Evolutionary conservation across 2,797 vertebrate genomes (phyloP).

Genomic region (Emydoidea blandingii): DNA sequence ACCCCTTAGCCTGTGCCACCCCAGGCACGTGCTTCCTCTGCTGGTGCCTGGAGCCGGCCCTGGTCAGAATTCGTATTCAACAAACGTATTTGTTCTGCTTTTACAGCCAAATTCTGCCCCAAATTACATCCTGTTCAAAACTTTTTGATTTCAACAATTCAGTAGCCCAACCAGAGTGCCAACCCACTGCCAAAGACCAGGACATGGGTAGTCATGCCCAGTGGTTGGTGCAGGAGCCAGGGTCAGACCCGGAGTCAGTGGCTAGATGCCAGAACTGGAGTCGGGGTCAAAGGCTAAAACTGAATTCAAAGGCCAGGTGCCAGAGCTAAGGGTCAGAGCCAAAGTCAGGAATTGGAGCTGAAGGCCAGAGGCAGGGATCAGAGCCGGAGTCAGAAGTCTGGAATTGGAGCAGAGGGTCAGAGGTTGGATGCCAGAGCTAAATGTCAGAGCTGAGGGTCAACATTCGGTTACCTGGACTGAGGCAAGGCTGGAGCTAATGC

Average conservation of each 20-base stretch:
- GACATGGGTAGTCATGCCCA: not conserved
- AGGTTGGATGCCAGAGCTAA: too few relatives aligned
- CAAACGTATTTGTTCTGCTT: not conserved
- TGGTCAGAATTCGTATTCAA: not conserved
- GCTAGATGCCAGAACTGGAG: not conserved
- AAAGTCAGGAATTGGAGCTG: not conserved
- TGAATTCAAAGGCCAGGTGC: not conserved
- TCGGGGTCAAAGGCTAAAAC: not conserved
- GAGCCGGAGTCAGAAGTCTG: too few relatives aligned
- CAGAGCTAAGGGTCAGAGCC: not conserved
- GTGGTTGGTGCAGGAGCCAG: not conserved
- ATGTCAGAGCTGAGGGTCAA: not conserved
- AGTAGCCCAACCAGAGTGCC: not conserved
- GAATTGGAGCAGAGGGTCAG: too few relatives aligned
- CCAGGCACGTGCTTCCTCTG: too few relatives aligned
- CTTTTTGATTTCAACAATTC: not conserved
- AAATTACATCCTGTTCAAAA: not conserved
- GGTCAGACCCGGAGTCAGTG: too few relatives aligned
- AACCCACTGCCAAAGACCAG: not conserved
- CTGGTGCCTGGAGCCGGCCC: too few relatives aligned
- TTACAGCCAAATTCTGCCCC: not conserved
- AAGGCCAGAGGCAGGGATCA: not conserved
- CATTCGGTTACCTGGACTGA: not conserved
- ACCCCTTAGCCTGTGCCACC: too few relatives aligned
- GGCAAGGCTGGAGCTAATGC: not conserved